These are phyloP conservation scores for Tetrax tetrax DNA, from an alignment of 2,113 vertebrate species.

Conservation along the genomic window DNA sequence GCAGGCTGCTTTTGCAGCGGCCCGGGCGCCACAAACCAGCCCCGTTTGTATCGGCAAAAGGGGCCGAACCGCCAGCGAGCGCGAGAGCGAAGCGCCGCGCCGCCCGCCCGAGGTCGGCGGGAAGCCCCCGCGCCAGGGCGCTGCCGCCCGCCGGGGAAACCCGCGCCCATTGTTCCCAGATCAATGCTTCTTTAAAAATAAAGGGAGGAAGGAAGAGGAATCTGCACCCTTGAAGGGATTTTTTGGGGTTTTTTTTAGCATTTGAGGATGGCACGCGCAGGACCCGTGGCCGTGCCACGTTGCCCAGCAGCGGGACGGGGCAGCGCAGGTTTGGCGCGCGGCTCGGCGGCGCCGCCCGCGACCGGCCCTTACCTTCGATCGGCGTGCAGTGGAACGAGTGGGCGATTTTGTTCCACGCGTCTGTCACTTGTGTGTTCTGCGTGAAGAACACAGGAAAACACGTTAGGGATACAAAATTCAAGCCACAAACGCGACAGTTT, in stretches of 20 bases:
- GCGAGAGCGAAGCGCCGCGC: not conserved
- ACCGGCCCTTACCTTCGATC: conserved; percentile 86
- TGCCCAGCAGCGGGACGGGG: too few relatives aligned
- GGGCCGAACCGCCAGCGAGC: not conserved
- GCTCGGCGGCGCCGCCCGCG: too few relatives aligned
- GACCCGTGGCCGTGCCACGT: too few relatives aligned
- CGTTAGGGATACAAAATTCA: rapidly evolving
- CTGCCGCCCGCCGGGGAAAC: not conserved
- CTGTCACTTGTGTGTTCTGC: conserved; percentile 96
- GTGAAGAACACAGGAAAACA: not conserved
- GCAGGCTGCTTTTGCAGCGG: not conserved
- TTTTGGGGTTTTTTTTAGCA: not conserved
- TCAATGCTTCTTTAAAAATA: not conserved
- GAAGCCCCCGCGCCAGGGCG: not conserved
- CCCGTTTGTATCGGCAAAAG: not conserved
- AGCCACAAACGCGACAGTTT: rapidly evolving
- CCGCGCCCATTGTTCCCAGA: not conserved
- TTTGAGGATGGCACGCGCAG: too few relatives aligned
- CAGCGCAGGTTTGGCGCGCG: too few relatives aligned
- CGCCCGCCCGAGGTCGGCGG: not conserved
- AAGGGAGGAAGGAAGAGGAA: not conserved
- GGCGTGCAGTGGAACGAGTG: conserved; percentile 96
- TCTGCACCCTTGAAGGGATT: not conserved
- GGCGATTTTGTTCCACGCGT: conserved; percentile 98
- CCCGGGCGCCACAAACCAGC: not conserved